Evolutionary conservation across 2,797 vertebrate species (phyloP), one percentile per base, ranked within the genome.

Genomic region (Botia kubotai): DNA sequence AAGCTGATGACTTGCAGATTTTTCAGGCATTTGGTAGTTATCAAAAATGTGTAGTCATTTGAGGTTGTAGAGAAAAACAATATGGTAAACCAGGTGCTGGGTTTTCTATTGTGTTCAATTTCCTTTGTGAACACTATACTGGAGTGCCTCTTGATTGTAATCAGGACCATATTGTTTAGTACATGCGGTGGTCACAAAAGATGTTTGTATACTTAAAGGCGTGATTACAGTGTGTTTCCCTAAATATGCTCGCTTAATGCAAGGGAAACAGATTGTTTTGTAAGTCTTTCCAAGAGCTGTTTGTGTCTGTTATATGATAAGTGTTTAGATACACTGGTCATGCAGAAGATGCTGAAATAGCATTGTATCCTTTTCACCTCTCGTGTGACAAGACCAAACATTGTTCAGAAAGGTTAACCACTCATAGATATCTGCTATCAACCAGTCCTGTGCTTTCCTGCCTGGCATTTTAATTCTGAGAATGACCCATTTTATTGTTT

Each of bases 401-500:
- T 43, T 63, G 2, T n/a, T 5, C 19, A 72, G 55, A 39, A 65
- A 62, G 29, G 58, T 43, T 48, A 79, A 52, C 7, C 43, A 62
- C 10, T 14, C 19, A 67, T 69, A 43, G 53, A 77, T 29, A 12
- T 72, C 21, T 72, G 53, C 17, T 77, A 60, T 63, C 65, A 71
- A 36, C 55, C 58, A 81, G 70, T 81, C 72, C 53, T 80, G 72
- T 86, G 79, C 78, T 55, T 43, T 82, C 58, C 12, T 39, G 39
- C 57, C 68, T 52, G 73, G 33, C 88, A 87, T 90, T 92, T 91
- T 93, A 93, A 93, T 93, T 90, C 89, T 50, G 68, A 62, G 72
- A 72, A 85, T 93, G 91, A 93, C 91, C 91, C 84, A 90, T 89
- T 93, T 93, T 82, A 73, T 82, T 57, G 21, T 55, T 79, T 6